Percentiles rank a stretch among this genome's conserved stretches.
Evolutionary conservation across 35 echinoderm and acorn worm species (phyloP).

Genomic region (Holothuria glaberrima): DNA sequence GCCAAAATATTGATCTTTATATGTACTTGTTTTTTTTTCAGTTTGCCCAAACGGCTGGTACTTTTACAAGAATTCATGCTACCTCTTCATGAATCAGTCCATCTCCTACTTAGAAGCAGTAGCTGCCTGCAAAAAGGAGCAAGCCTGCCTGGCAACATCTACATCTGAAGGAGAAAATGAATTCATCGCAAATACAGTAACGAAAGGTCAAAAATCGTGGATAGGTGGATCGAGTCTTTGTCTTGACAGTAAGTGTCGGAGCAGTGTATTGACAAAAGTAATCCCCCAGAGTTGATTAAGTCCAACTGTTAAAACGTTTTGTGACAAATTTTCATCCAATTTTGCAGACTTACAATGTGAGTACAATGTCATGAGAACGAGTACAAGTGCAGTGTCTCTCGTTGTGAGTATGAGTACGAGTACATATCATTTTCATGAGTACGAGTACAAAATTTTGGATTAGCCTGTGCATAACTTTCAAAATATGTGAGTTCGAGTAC

Average conservation of each 20-base stretch:
- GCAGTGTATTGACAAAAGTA: neutral
- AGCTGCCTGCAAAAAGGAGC: slow-evolving; percentile 18
- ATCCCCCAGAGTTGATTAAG: too few species aligned
- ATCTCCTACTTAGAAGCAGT: slow-evolving; percentile 15
- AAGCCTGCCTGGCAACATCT: slow-evolving; percentile 20
- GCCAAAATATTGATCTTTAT: too few species aligned
- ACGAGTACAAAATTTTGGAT: too few species aligned
- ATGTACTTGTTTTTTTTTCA: neutral
- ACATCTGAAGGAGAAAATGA: slow-evolving; percentile 28
- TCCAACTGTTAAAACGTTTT: too few species aligned
- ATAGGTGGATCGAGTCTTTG: slow-evolving; percentile 43
- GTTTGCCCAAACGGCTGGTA: slow-evolving; percentile 50
- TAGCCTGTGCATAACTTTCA: too few species aligned
- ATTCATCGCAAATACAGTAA: slow-evolving; percentile 41
- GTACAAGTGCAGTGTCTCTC: too few species aligned
- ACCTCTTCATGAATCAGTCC: slow-evolving; percentile 35
- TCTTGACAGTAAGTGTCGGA: slow-evolving; percentile 10
- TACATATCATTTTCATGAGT: too few species aligned
- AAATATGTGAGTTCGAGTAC: too few species aligned
- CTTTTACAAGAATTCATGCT: slow-evolving; percentile 23
- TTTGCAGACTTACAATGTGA: too few species aligned
- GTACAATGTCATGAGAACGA: too few species aligned
- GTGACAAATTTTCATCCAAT: too few species aligned
- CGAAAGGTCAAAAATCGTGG: slow-evolving; percentile 50
- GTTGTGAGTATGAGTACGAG: too few species aligned